These are phyloP conservation scores for Xenentodon cancila DNA, from an alignment of 2,797 vertebrate genomes.

Conservation along the genomic window DNA sequence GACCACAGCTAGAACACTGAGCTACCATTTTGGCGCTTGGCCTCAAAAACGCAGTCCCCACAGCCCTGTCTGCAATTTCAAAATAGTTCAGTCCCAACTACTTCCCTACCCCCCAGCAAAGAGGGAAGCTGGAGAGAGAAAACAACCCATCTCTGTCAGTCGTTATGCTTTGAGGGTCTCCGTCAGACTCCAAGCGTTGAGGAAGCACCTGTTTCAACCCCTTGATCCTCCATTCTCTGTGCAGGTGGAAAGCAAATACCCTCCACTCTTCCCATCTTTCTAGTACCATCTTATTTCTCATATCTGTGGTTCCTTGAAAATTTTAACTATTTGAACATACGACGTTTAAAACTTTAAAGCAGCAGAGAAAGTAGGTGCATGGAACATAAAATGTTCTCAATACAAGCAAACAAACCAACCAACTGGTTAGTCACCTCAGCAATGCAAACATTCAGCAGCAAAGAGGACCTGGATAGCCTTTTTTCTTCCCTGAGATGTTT, in stretches of 20 bases:
- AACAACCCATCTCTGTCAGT: conserved; percentile 40
- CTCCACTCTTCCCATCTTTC: conserved; percentile 11
- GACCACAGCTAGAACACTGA: conserved; percentile 78
- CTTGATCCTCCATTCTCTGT: conserved; percentile 50
- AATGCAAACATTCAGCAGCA: too few species aligned
- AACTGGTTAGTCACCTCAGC: too few species aligned
- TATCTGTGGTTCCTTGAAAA: too few species aligned
- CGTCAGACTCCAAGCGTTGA: conserved; percentile 46
- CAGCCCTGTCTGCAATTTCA: conserved; percentile 73
- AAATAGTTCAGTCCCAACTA: conserved; percentile 66
- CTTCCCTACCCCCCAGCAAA: conserved; percentile 44
- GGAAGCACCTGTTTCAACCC: conserved; percentile 75
- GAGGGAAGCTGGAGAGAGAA: conserved; percentile 49
- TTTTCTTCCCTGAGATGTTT: conserved; percentile 8
- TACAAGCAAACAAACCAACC: too few species aligned
- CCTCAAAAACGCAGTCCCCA: conserved; percentile 72
- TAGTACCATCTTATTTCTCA: too few species aligned
- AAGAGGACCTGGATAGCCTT: too few species aligned
- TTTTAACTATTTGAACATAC: too few species aligned
- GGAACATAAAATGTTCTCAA: too few species aligned
- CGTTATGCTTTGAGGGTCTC: conserved; percentile 48
- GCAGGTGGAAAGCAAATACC: conserved; percentile 72
- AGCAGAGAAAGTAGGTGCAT: too few species aligned
- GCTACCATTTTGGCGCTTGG: conserved; percentile 78
- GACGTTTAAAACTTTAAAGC: too few species aligned